phyloP scores from a whole-genome alignment of 2,113 vertebrate species.

The Guaruba guarouba region DNA sequence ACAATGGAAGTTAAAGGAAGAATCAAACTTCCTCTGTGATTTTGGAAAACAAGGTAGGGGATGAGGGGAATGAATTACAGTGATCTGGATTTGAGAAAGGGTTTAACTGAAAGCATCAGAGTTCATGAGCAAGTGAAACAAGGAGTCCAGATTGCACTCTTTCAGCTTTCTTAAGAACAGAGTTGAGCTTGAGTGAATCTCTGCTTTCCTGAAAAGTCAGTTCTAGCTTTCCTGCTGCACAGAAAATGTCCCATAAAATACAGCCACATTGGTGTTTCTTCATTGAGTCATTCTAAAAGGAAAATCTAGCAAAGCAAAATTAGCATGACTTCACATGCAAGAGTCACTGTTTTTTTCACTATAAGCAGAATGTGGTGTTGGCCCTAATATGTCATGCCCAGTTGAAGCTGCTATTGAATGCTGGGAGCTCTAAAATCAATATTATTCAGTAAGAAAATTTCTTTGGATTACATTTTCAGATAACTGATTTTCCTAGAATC shows the following conservation, averaged over 20 bases:
- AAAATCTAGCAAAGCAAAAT: neutral
- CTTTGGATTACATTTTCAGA: neutral
- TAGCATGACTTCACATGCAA: accelerated
- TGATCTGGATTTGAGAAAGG: neutral
- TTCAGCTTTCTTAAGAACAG: neutral
- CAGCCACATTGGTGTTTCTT: neutral
- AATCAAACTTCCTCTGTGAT: neutral
- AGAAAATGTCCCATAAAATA: neutral
- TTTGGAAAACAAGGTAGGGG: neutral
- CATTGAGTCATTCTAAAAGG: neutral
- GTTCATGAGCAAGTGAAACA: neutral
- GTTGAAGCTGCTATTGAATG: neutral
- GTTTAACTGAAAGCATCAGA: neutral
- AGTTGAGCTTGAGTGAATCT: neutral
- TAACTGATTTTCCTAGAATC: neutral
- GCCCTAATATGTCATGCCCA: neutral
- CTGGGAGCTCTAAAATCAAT: neutral
- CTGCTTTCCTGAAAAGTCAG: neutral
- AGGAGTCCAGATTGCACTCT: neutral
- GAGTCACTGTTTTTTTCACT: neutral
- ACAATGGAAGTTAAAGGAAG: neutral
- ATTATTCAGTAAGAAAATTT: neutral
- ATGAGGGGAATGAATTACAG: neutral
- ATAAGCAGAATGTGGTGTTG: neutral
- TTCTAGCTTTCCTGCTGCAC: neutral